Base-by-base conservation (phyloP, 2,797 vertebrate genomes). In the Psittacula derbiana region DNA sequence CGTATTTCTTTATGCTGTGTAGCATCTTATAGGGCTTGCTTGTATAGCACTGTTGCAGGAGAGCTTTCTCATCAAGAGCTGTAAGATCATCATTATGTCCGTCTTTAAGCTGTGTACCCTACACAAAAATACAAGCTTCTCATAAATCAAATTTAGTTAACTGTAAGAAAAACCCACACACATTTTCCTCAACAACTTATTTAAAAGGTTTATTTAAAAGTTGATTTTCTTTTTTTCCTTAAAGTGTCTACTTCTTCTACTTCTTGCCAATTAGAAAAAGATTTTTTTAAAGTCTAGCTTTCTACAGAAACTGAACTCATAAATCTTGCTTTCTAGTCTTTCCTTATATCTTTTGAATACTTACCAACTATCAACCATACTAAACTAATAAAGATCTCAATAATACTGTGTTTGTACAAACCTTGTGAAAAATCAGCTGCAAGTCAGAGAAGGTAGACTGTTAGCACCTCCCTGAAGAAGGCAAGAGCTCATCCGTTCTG, bases 11-110 rank as follows among this genome's bases (percentile, higher is more conserved):
- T 86, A 93, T 21, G 15, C 82, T 95, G 20, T 92, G 95, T 30
- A 74, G 90, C 18, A 58, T 24, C 5, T 49, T 86, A n/a, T 81
- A 93, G 13, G 96, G 88, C 28, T 94, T 97, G 38, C 81, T 96
- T 16, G 89, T 97, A 80, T 96, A 98, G 60, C 90, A 78, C 2
- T 94, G 97, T 55, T 98, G 98, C 17, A 98, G 89, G n/a, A 97
- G 86, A 82, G 89, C 97, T 92, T 98, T 98, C 87, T 97, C 95
- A 80, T 98, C 98, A 83, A 97, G 76, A 88, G 74, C 55, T 43
- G 95, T 81, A 61, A 97, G 53, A 64, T 73, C 92, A 38, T 86
- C 81, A 16, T 31, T 24, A 33, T 25, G 31, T 53, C 33, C 41
- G 55, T 90, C 94, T 88, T 93, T 88, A 67, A 25, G 55, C 23